phyloP scores from a whole-genome alignment of 1,140 invertebrate genomes.

The Bombus huntii region DNA sequence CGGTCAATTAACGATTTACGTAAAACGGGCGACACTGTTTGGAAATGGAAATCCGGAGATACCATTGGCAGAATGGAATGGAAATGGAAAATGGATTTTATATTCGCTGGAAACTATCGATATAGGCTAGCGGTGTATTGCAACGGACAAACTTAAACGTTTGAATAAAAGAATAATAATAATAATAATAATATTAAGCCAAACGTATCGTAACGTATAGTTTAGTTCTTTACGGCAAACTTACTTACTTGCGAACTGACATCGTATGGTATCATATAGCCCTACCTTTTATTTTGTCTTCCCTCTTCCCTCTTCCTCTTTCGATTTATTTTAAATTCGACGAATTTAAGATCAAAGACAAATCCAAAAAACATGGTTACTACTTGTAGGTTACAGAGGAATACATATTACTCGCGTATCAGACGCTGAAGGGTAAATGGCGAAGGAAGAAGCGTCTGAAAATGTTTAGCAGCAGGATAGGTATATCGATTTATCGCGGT shows the following conservation, averaged over 20 bases:
- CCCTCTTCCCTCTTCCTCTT: neutral
- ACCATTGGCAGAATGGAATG: too few species aligned
- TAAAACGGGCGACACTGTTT: too few species aligned
- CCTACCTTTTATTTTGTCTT: neutral
- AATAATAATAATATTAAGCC: too few species aligned
- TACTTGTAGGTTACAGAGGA: neutral
- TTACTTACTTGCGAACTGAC: too few species aligned
- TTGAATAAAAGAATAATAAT: neutral
- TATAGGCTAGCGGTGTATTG: neutral
- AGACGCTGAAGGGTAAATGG: neutral
- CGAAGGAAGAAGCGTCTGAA: neutral
- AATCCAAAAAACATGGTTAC: neutral
- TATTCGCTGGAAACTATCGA: neutral
- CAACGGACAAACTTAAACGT: neutral
- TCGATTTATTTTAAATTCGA: too few species aligned
- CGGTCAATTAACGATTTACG: too few species aligned
- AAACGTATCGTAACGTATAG: too few species aligned
- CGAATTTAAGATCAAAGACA: neutral
- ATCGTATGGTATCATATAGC: too few species aligned
- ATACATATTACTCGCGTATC: neutral
- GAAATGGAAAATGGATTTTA: too few species aligned
- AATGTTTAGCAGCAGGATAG: slow-evolving; percentile 4
- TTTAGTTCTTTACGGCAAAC: too few species aligned
- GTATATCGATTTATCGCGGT: slow-evolving; percentile 45
- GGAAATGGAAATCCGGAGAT: too few species aligned